Evolutionary conservation across 2,113 vertebrate genomes (phyloP).

Genomic region (Ailuropoda melanoleuca): DNA sequence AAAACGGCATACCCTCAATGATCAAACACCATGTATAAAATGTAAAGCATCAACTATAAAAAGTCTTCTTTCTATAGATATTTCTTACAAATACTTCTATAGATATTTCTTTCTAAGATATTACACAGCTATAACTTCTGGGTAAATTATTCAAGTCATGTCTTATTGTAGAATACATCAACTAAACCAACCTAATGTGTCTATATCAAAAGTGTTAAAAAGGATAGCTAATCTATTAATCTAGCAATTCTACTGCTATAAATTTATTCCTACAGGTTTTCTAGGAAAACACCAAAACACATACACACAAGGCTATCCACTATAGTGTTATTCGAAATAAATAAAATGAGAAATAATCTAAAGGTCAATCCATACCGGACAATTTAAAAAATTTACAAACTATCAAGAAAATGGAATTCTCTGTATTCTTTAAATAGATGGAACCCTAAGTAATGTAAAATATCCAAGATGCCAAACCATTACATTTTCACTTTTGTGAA

Average conservation of each 20-base stretch:
- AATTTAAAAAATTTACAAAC: neutral
- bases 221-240: neutral
- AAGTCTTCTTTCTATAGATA: neutral
- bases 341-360: neutral
- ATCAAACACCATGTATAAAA: neutral
- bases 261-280: neutral
- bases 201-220: constrained; percentile 14
- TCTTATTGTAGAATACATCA: neutral
- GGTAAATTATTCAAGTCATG: neutral
- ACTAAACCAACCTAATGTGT: neutral
- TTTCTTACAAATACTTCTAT: neutral
- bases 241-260: neutral
- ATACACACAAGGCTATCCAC: neutral
- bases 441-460: neutral
- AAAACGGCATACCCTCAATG: neutral
- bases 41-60: neutral
- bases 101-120: neutral
- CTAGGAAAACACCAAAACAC: constrained; percentile 20
- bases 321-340: neutral
- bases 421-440: neutral
- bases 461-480: neutral
- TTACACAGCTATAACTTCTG: neutral
- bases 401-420: constrained; percentile 3
- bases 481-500: neutral
- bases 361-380: neutral